A percentile compares a stretch with the other conserved stretches of the same genome.
Conservation (phyloP, 2,888 invertebrate species). For the Nezara viridula region DNA sequence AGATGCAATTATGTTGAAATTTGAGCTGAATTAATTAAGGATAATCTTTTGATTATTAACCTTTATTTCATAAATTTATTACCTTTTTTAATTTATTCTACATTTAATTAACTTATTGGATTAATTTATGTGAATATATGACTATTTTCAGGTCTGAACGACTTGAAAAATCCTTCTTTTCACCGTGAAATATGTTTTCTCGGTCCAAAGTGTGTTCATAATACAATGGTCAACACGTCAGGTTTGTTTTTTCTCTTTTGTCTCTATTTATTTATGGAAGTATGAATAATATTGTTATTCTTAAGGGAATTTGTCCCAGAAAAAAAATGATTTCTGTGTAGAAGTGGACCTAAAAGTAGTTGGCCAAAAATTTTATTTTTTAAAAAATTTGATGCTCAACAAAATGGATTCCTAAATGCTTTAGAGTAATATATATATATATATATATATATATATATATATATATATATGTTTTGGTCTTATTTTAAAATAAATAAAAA, state of each 20-base stretch:
- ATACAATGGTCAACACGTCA: slow-evolving; percentile 63
- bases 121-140: not conserved
- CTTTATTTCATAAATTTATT: not conserved
- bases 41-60: not conserved
- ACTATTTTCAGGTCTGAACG: slow-evolving; percentile 61
- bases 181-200: slow-evolving; percentile 63
- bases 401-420: too few relatives aligned
- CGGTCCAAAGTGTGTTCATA: slow-evolving; percentile 61
- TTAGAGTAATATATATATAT: too few relatives aligned
- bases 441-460: too few relatives aligned
- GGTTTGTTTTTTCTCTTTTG: slow-evolving; percentile 36
- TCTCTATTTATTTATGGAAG: not conserved
- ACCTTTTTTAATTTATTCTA: not conserved
- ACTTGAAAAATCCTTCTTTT: slow-evolving; percentile 63
- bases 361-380: not conserved
- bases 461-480: too few relatives aligned
- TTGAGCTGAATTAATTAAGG: not conserved
- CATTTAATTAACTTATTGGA: not conserved
- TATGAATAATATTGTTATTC: too few relatives aligned
- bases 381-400: too few relatives aligned
- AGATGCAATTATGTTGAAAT: not conserved
- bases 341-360: not conserved
- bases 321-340: too few relatives aligned
- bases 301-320: too few relatives aligned
- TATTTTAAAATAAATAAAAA: too few relatives aligned